Evolutionary conservation across 2,888 invertebrate species (phyloP), one percentile per base, ranked within the genome.

Genomic region (Eupithecia pulchellata): DNA sequence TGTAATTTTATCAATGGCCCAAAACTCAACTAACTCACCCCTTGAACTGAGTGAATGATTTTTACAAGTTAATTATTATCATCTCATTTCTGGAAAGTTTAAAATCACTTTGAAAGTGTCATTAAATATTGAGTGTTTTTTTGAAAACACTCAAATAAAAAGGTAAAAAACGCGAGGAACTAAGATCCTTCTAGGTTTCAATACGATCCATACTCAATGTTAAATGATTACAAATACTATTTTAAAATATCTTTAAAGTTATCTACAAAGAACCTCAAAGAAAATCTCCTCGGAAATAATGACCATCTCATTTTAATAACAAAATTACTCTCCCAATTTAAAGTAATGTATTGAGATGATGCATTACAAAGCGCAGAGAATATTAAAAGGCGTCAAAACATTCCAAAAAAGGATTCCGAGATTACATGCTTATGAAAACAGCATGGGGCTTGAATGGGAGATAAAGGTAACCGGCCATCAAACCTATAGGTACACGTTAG

Each of bases 351-450:
- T 36, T 61, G 25, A 25, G 20, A 13, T 58, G 14, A 62, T 73
- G 70, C 67, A 76, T 76, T 79, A 74, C 62, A 73, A 74, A 76
- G 75, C 78, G 78, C 75, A 75, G 77, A 76, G 74, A 73, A 73
- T 75, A 75, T 77, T 75, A 71, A 66, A 68, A 71, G 71, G 64
- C 75, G 75, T 79, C 77, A 77, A 79, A 81, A 81, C 79, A 81
- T 78, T 80, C 77, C 75, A 64, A 76, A 76, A 78, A 79, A 75
- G 78, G 79, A 75, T 39, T 62, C 17, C 61, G 69, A 75, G 75
- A 79, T 78, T 77, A 77, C 76, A 71, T 76, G 75, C 73, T 70
- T 68, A 62, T 58, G 66, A 69, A 61, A 75, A 58, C 78, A 78
- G 80, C 80, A 75, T 76, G 79, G 70, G 79, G 77, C 73, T 70